These are phyloP conservation scores for Micoletzkya japonica DNA, from an alignment of 2,888 invertebrate genomes.

Conservation along the genomic window DNA sequence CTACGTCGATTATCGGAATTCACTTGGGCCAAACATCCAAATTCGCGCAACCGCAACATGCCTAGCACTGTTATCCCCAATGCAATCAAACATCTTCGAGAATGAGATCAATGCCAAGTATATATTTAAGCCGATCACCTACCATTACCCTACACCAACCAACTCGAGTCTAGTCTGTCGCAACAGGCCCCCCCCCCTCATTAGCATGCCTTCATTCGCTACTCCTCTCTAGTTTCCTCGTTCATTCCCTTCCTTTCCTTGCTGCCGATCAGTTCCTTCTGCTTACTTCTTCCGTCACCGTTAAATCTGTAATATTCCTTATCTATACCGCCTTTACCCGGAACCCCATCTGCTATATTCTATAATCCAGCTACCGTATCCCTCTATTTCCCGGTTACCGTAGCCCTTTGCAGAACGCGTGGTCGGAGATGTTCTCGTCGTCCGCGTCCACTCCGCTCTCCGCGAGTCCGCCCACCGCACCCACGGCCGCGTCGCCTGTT, in stretches of 20 bases:
- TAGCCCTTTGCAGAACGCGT: background rate
- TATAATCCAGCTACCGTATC: background rate
- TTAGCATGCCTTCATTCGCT: no score
- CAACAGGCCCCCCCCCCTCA: no score
- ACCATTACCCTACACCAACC: no score
- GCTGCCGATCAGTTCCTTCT: background rate
- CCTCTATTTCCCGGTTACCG: background rate
- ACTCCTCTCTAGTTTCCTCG: background rate
- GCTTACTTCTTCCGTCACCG: background rate
- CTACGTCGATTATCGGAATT: no score
- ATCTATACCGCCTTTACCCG: background rate
- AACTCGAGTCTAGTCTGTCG: no score
- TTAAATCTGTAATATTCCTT: background rate
- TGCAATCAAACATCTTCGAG: no score
- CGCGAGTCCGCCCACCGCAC: background rate
- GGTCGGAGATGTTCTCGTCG: conserved; percentile 12
- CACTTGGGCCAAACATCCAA: no score
- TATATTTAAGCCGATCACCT: no score
- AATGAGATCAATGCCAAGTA: no score
- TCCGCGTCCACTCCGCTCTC: background rate
- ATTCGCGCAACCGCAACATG: no score
- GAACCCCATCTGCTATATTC: background rate
- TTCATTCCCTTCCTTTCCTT: background rate
- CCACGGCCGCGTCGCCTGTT: background rate
- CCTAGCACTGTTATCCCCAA: no score